Conservation (phyloP, 2,888 invertebrate species). For the Drosophila borborema region DNA sequence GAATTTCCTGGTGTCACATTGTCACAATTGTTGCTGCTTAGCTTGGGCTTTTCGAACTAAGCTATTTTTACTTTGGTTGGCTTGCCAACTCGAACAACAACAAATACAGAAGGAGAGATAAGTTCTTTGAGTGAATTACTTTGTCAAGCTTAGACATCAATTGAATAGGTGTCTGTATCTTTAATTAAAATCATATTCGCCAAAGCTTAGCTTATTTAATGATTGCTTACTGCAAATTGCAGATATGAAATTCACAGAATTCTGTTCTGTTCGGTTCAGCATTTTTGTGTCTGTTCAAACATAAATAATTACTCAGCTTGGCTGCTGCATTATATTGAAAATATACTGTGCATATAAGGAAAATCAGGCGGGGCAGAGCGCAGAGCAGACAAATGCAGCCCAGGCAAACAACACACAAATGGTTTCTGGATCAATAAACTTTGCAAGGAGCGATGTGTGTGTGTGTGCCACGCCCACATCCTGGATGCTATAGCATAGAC, state of each 20-base stretch:
- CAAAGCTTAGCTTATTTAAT: slow-evolving; percentile 8
- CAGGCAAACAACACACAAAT: slow-evolving; percentile 47
- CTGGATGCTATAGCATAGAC: slow-evolving; percentile 50
- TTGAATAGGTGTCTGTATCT: not conserved
- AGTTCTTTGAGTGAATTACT: not conserved
- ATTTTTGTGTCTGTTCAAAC: slow-evolving; percentile 1
- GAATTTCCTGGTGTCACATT: not conserved
- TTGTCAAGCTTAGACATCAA: not conserved
- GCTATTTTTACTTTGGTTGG: slow-evolving; percentile 1
- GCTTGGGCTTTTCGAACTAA: not conserved
- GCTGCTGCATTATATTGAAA: slow-evolving; percentile 1
- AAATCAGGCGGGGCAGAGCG: not conserved
- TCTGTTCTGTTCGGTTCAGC: slow-evolving; percentile 5
- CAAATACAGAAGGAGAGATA: not conserved
- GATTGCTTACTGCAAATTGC: slow-evolving; percentile 17
- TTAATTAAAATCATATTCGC: slow-evolving; percentile 7
- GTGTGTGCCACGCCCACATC: slow-evolving; percentile 19
- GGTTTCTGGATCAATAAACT: slow-evolving; percentile 68
- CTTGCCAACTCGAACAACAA: not conserved
- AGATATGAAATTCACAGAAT: slow-evolving; percentile 2
- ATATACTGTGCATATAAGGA: slow-evolving; percentile 10
- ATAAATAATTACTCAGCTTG: slow-evolving; percentile 25
- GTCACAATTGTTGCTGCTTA: slow-evolving; percentile 1
- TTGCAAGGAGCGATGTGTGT: slow-evolving; percentile 50
- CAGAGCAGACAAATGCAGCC: slow-evolving; percentile 5